Base-by-base conservation (phyloP, 2,888 invertebrate species). In the Brassicogethes aeneus region DNA sequence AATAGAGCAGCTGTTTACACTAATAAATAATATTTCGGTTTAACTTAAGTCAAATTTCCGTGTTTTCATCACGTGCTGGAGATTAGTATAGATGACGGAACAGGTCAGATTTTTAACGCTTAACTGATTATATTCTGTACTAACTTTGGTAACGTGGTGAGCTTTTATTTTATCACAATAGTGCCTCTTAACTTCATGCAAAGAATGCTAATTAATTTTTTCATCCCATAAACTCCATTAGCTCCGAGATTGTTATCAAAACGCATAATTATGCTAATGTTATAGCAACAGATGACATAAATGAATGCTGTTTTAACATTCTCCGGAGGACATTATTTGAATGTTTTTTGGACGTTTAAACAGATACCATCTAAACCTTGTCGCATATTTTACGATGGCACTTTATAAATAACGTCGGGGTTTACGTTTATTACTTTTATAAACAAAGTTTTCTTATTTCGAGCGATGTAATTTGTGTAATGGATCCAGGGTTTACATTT, bases 251-350 rank as follows among this genome's bases (percentile, higher is more conserved):
- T 53, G 53, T 56, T 57, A 58, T 59, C 59, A 44, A 45, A 50
- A 54, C 44, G 51, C 51, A 57, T 59, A 56, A 60, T 59, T 59
- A 59, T 60, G 60, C 52, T 57, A 60, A 59, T 58, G 53, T 51
- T 50, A 54, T 49, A 48, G 54, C 55, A 54, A 53, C 54, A 56
- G 53, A 54, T 55, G 59, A 59, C 57, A 57, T 53, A 58, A 58
- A 60, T 55, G 57, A 54, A 52, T 47, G 50, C 43, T 53, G 55
- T 50, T 54, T 46, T 48, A 51, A 46, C 52, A 45, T 47, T 31
- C 32, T 39, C 46, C 50, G 15, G 32, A 16, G 46, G 40, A 43
- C 50, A 51, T 54, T 53, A 53, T 44, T 49, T 38, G 47, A 44
- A 49, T 42, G 51, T 51, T 44, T 47, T 40, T 47, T 36, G 43